A percentile compares a stretch with the other conserved stretches of the same genome.
Evolutionary conservation across 1,140 invertebrate genomes (phyloP).

Genomic region (Papilio dardanus): DNA sequence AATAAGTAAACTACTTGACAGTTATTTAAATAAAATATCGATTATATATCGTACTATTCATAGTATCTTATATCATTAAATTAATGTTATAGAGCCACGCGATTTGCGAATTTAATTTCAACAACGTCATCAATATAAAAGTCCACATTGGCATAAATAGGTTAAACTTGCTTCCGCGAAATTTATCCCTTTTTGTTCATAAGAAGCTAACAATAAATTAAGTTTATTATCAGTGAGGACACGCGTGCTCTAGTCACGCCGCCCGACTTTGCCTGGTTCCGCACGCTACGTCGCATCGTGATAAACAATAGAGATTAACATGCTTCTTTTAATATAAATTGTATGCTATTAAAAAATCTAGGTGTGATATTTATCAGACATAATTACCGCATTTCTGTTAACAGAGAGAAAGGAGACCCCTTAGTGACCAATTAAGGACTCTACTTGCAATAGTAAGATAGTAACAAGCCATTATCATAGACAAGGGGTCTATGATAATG

Average conservation of each 20-base stretch:
- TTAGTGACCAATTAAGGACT: too few species aligned
- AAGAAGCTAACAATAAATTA: constrained; percentile 5
- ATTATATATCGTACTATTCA: too few species aligned
- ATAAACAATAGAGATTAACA: not conserved
- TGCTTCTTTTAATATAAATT: not conserved
- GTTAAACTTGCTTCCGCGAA: constrained; percentile 7
- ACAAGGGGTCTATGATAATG: too few species aligned
- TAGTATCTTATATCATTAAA: too few species aligned
- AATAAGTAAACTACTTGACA: too few species aligned
- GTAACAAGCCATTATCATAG: too few species aligned
- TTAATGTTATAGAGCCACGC: not conserved
- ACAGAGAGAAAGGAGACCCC: too few species aligned
- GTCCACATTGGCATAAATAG: not conserved
- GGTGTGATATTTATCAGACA: not conserved
- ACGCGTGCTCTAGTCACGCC: constrained; percentile 13
- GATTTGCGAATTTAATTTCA: not conserved
- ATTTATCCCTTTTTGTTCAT: constrained; percentile 29
- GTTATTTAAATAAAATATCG: too few species aligned
- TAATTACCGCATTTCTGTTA: not conserved
- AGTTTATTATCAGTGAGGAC: constrained; percentile 9
- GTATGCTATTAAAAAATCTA: not conserved
- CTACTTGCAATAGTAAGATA: not conserved
- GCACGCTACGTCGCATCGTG: not conserved
- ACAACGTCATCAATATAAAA: not conserved
- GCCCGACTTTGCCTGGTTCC: constrained; percentile 1